phyloP scores from a whole-genome alignment of 2,113 vertebrate species.

The Spermophilus dauricus region DNA sequence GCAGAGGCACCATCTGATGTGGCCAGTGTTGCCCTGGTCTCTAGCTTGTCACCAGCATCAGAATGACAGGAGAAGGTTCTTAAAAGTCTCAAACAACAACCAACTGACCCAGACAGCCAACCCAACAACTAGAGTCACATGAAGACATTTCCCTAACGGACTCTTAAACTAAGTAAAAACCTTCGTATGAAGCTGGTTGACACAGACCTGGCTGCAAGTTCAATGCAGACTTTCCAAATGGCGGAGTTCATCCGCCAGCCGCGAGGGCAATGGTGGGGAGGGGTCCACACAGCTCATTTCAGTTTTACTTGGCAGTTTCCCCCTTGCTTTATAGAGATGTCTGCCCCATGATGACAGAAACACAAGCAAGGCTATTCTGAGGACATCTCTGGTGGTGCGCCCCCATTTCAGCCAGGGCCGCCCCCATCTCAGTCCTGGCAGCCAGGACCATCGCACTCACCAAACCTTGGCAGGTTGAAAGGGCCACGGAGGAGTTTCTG shows the following conservation, averaged over 20 bases:
- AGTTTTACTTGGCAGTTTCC: not conserved
- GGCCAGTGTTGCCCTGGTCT: fast-evolving
- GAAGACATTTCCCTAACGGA: not conserved
- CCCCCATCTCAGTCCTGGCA: fast-evolving
- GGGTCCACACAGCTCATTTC: fast-evolving
- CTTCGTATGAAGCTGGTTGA: not conserved
- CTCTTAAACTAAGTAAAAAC: not conserved
- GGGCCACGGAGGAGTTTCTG: constrained; percentile 92
- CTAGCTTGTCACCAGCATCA: fast-evolving
- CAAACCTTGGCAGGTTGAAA: constrained; percentile 94
- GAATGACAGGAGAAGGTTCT: not conserved
- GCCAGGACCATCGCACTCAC: constrained; percentile 87
- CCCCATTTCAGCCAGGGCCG: too few species aligned
- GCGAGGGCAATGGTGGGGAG: not conserved
- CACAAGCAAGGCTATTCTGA: fast-evolving
- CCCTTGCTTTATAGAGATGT: not conserved
- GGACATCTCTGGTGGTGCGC: fast-evolving
- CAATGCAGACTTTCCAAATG: fast-evolving
- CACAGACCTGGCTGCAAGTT: not conserved
- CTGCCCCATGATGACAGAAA: fast-evolving
- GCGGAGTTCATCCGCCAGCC: not conserved
- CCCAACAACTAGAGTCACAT: fast-evolving
- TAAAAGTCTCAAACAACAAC: not conserved
- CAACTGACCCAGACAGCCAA: not conserved
- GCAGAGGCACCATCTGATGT: fast-evolving